Percentiles rank a stretch among this genome's conserved stretches.
These are phyloP conservation scores for Rhea americana DNA, from an alignment of 2,113 vertebrate genomes.

Conservation along the genomic window DNA sequence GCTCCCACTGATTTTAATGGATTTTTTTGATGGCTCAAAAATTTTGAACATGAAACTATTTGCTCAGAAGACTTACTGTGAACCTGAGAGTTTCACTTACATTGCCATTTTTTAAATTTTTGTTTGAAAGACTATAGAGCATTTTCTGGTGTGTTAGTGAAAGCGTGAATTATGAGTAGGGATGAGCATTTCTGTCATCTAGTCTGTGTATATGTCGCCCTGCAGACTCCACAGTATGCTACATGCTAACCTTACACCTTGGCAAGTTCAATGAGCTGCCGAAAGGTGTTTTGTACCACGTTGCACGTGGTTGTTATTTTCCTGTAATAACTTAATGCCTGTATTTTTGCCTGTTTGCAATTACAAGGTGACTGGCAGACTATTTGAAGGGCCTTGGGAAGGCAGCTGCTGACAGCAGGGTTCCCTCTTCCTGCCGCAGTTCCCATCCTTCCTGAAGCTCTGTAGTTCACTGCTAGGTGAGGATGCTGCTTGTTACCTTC, in stretches of 20 bases:
- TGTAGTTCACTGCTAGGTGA: constrained; percentile 38
- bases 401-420: constrained; percentile 14
- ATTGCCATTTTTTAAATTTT: not conserved
- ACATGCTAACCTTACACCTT: not conserved
- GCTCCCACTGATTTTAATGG: not conserved
- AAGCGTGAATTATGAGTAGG: not conserved
- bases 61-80: not conserved
- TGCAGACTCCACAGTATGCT: not conserved
- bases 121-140: not conserved
- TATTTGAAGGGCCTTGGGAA: constrained; percentile 44
- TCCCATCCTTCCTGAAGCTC: constrained; percentile 42
- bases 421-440: constrained; percentile 24
- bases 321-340: not conserved
- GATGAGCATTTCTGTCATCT: not conserved
- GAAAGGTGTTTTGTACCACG: not conserved
- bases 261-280: not conserved
- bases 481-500: constrained; percentile 32
- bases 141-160: not conserved
- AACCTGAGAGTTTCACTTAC: not conserved
- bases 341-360: not conserved
- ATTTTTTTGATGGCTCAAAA: not conserved
- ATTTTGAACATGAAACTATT: not conserved
- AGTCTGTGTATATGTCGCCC: too few relatives aligned
- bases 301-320: not conserved
- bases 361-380: constrained; percentile 27